Base-by-base conservation (phyloP, 2,797 vertebrate species). In the Spondyliosoma cantharus region DNA sequence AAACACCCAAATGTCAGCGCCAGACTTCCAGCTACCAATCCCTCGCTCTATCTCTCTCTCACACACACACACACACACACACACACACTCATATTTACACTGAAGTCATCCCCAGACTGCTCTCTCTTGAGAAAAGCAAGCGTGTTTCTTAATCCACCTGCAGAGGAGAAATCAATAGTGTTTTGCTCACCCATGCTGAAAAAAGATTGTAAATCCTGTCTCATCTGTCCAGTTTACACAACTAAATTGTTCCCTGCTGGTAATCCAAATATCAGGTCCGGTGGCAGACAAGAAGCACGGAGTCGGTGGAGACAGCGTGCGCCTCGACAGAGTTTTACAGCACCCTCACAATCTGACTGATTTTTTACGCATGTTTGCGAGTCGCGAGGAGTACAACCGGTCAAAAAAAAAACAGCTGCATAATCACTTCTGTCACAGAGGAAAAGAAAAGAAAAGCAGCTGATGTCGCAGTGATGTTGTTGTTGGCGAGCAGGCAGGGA, bases 91-190 rank as follows among this genome's bases (percentile, higher is more conserved):
- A 87, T 89, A 88, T 90, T 91, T 89, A 89, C 82, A 83, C 78
- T 43, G 8, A 81, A 86, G 64, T 81, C 76, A 81, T 78, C 80
- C 62, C 9, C 32, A 72, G 58, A 45, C 76, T 4, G 20, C 64
- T 80, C 89, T 84, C 82, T 84, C 82, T 72, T 19, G 80, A 83
- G 86, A 80, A 85, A 83, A 74, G 78, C 57, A 79, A 84, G 78
- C 64, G 48, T 67, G 80, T 85, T 90, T 92, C 80, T 90, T 93
- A 91, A 93, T 93, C 87, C 84, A 91, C 87, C 90, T 84, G 91
- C 87, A 86, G 84, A 70, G 76, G 68, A 83, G 56, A 91, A 93
- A 93, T 93, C 93, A 88, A 93, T 93, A 89, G 76, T 79, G 75
- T 85, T 91, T 90, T 86, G 82, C 74, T 89, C 88, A 66, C 63